A percentile compares a stretch with the other conserved stretches of the same genome.
Evolutionary conservation across 1,140 invertebrate genomes (phyloP).

Genomic region (Anadara kagoshimensis): DNA sequence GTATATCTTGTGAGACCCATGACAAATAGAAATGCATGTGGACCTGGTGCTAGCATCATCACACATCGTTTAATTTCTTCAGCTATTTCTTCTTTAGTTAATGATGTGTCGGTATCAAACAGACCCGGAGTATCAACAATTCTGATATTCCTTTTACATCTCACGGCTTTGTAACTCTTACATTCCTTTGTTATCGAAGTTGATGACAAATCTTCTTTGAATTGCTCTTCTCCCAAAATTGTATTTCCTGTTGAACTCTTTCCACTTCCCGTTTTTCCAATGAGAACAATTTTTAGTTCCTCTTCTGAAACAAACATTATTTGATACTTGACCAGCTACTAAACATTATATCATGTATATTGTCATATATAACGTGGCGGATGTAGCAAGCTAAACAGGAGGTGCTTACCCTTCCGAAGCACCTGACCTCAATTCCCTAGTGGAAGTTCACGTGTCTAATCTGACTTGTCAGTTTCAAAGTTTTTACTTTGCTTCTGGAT

Average conservation of each 20-base stretch:
- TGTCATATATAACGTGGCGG: too few relatives aligned
- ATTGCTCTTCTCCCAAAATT: neutral
- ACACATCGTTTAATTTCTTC: conserved; percentile 36
- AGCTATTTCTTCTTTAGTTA: neutral
- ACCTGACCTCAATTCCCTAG: too few relatives aligned
- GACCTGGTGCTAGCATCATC: conserved; percentile 27
- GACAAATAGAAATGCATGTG: conserved; percentile 24
- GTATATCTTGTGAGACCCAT: neutral
- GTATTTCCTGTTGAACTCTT: conserved; percentile 19
- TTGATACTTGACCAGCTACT: too few relatives aligned
- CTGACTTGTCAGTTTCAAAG: too few relatives aligned
- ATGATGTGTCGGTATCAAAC: conserved; percentile 27
- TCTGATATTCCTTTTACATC: neutral
- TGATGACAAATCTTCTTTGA: neutral
- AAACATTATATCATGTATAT: too few relatives aligned
- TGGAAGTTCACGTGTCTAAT: too few relatives aligned
- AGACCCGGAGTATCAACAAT: conserved; percentile 43
- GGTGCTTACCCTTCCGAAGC: too few relatives aligned
- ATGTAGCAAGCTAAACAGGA: too few relatives aligned
- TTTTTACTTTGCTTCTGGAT: too few relatives aligned
- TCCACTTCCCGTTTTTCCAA: conserved; percentile 14
- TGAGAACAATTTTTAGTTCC: conserved; percentile 2
- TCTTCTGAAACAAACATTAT: too few relatives aligned
- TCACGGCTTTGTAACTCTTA: neutral
- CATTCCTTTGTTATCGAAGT: neutral